Evolutionary conservation across 2,113 vertebrate genomes (phyloP), one percentile per base, ranked within the genome.

Genomic region (Corythornis madagascariensis): DNA sequence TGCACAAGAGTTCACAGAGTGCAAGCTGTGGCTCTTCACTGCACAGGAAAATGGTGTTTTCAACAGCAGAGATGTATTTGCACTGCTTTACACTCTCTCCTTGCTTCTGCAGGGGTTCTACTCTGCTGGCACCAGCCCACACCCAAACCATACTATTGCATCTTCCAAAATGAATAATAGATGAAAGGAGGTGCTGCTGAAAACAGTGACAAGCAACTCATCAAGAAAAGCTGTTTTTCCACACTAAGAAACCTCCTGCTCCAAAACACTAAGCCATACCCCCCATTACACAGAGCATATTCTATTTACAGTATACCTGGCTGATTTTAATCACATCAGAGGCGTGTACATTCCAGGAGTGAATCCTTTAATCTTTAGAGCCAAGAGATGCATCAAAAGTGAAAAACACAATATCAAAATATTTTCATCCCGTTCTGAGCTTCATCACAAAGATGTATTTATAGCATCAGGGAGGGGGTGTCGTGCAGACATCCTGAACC

Each of bases 161-260:
- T 90, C 90, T 93, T 94, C 95, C 79, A 88, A 94, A 97, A 97
- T 96, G 95, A 97, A 97, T 97, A 97, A 97, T 97, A 98, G 97
- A 97, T 97, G 94, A 98, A 97, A 96, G 95, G 95, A 96, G 89
- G 93, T 83, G 82, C 93, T 96, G 96, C 77, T 93, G 94, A 96
- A 97, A 97, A 96, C 80, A 91, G 73, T 96, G 96, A 97, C 96
- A 97, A 97, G 89, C 86, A 93, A 91, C 95, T 96, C 96, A 97
- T 97, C 96, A 96, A 96, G 94, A 94, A 97, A 96, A 96, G 95
- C 95, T 96, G 90, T 94, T 97, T 96, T 97, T 91, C 89, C 97
- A 92, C 81, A 63, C 82, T 67, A 89, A 96, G 93, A 96, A 97
- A 96, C 77, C 86, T 97, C 91, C 84, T 94, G 89, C 86, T 97